phyloP scores from a whole-genome alignment of 35 echinoderm and acorn worm genomes.

The Hemicentrotus pulcherrimus region DNA sequence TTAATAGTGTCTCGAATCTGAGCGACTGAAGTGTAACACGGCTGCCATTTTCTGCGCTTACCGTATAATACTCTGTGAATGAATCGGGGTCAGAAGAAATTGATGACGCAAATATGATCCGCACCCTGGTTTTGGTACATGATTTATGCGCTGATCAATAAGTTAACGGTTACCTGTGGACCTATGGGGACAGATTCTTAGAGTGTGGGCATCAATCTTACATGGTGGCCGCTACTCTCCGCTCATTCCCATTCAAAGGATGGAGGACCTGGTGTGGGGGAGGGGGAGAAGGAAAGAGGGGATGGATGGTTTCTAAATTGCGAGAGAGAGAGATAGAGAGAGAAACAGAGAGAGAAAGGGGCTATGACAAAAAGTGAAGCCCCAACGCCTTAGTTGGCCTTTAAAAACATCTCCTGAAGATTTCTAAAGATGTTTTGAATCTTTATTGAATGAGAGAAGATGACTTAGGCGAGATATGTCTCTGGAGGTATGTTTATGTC shows the following conservation, averaged over 20 bases:
- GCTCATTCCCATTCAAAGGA: constrained; percentile 9
- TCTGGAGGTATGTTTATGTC: too few relatives aligned
- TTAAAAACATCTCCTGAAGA: too few relatives aligned
- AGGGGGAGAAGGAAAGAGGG: not conserved
- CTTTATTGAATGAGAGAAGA: too few relatives aligned
- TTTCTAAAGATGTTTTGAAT: too few relatives aligned
- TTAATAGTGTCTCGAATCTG: not conserved
- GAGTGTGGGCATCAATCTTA: constrained; percentile 41
- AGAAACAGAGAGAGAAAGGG: not conserved
- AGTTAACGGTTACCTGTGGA: constrained; percentile 30
- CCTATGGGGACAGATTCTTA: constrained; percentile 1
- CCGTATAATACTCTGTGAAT: not conserved
- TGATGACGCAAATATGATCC: constrained; percentile 42
- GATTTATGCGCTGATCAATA: constrained; percentile 40
- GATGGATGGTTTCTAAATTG: not conserved
- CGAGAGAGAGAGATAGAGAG: not conserved
- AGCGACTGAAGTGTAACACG: not conserved
- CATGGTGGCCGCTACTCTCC: not conserved
- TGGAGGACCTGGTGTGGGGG: not conserved
- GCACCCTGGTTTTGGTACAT: not conserved
- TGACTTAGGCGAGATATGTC: too few relatives aligned
- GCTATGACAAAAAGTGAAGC: too few relatives aligned
- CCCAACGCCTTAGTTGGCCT: too few relatives aligned
- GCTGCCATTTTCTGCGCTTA: not conserved
- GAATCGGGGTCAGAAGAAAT: constrained; percentile 7